Base-by-base conservation (phyloP, 2,888 invertebrate species). In the Agonopterix alstromeriana region DNA sequence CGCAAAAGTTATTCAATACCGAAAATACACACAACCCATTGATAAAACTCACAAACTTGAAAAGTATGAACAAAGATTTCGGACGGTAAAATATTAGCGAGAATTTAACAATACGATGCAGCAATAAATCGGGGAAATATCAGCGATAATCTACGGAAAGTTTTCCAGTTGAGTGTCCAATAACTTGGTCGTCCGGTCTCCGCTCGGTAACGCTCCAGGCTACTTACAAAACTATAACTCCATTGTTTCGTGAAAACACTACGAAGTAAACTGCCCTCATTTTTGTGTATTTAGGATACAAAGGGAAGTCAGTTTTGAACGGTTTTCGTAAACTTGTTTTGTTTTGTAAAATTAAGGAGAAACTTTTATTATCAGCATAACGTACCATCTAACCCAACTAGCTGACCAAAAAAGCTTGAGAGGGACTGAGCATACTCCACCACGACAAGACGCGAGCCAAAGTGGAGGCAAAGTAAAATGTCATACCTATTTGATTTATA, bases 41-140 rank as follows among this genome's bases (percentile, higher is more conserved):
- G 48, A 42, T 46, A 14, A 51, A 46, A 44, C 27, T 41, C 43
- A 38, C 40, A 36, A 44, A 50, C 45, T 46, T 48, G 12, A 48
- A 51, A 48, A 46, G 46, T 48, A 45, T 51, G 53, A 48, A 53
- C 50, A 48, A 53, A 51, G 51, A 46, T 27, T 43, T 51, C 36
- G 46, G 51, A 48, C 51, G 48, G 46, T 51, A 36, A 61, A 61
- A 63, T 61, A 69, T 69, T 67, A 70, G 62, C 58, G 63, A 63
- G 55, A 65, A 57, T 64, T 70, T 67, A 71, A 70, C 68, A 70
- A 67, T 68, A 68, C 60, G 54, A 57, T 60, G 54, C 48, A 52
- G 71, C 67, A 68, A 77, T 80, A 80, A 82, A 80, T 80, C 69
- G 55, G 55, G 51, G 53, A 51, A 62, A 62, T 74, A 77, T 77